Conservation (phyloP, 1,140 invertebrate genomes). For the Hydropsyche tenuis region DNA sequence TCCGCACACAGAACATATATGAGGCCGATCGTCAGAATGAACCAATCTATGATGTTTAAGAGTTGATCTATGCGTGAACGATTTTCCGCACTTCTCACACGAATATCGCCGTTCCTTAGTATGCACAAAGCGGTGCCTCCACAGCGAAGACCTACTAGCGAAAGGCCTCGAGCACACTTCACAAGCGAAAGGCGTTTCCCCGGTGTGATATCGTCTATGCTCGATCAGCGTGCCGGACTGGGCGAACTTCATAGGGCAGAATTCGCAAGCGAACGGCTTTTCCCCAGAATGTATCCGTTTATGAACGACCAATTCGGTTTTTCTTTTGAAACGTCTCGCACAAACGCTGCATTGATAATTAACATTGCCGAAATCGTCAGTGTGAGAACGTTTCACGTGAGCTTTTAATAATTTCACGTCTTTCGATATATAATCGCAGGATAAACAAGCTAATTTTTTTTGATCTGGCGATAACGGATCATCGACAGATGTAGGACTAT, state of each 20-base stretch:
- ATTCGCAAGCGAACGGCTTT: slow-evolving; percentile 66
- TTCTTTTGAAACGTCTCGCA: slow-evolving; percentile 63
- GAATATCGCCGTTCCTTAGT: slow-evolving; percentile 57
- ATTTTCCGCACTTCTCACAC: slow-evolving; percentile 66
- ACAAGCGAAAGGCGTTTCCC: slow-evolving; percentile 61
- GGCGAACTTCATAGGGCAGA: slow-evolving; percentile 62
- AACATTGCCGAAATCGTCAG: not conserved
- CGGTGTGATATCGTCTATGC: slow-evolving; percentile 58
- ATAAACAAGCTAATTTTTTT: not conserved
- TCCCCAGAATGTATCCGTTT: slow-evolving; percentile 69
- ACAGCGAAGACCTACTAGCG: slow-evolving; percentile 55
- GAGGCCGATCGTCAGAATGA: slow-evolving; percentile 31
- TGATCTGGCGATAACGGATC: too few relatives aligned
- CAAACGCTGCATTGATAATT: slow-evolving; percentile 66
- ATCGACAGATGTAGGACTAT: too few relatives aligned
- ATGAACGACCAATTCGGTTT: slow-evolving; percentile 57
- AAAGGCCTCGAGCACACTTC: slow-evolving; percentile 66
- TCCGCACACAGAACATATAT: slow-evolving; percentile 53
- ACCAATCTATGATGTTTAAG: slow-evolving; percentile 63
- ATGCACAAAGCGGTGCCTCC: slow-evolving; percentile 55
- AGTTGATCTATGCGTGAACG: slow-evolving; percentile 62
- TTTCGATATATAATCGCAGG: not conserved
- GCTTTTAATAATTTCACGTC: not conserved
- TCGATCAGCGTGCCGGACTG: slow-evolving; percentile 58
- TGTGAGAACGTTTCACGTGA: not conserved